Base-by-base conservation (phyloP, 2,113 vertebrate genomes). In the Urocynchramus pylzowi region DNA sequence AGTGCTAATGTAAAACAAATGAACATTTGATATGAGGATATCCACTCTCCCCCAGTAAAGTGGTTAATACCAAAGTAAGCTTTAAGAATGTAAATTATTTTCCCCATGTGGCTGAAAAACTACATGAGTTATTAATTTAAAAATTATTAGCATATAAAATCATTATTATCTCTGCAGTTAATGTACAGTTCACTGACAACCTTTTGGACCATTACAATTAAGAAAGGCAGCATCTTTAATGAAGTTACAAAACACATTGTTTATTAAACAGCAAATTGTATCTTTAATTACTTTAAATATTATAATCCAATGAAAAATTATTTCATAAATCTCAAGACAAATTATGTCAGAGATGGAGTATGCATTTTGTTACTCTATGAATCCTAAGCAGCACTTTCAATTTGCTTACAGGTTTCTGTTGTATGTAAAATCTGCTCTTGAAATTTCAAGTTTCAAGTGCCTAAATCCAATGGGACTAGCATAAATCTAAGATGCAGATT, bases 121-220 rank as follows among this genome's bases (percentile, higher is more conserved):
- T 97, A 94, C 85, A 97, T 84, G 94, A 97, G 95, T 97, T 98
- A 97, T 98, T 96, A 91, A 98, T 97, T 97, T 94, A 96, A 97
- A 97, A 98, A 98, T 97, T 98, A 98, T 97, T 98, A 97, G 97
- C 96, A 97, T 97, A 97, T 95, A 98, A 98, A 97, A 98, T 98
- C 96, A 97, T 97, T 97, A 98, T 98, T 97, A 97, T 98, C 97
- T 97, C 97, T 96, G 92, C 95, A 96, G 96, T 95, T 97, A 98
- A 97, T 96, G 93, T 91, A 95, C 89, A 97, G 95, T 95, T 98
- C 92, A 68, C 93, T 97, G 96, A 96, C 97, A 98, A 98, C 93
- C 86, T 97, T 95, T 96, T 88, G 94, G 95, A 97, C 96, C 80
- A 92, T 86, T 96, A 97, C 92, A 98, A 97, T 97, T 97, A 97